Evolutionary conservation across 2,888 invertebrate species (phyloP).

Genomic region (Dione vanillae): DNA sequence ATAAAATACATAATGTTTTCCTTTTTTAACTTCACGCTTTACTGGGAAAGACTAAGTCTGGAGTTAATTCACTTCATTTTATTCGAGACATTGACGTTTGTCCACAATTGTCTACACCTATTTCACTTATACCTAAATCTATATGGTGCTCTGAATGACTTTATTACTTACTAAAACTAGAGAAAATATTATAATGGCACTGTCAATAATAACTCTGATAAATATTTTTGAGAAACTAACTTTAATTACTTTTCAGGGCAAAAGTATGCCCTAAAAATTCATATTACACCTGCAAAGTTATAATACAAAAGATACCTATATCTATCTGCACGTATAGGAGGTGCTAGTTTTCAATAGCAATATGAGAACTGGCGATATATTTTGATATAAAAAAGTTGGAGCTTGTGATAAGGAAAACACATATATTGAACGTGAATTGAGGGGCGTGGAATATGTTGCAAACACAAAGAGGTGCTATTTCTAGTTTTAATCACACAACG

Average conservation of each 20-base stretch:
- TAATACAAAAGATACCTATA: not conserved
- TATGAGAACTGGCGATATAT: not conserved
- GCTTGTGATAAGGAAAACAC: not conserved
- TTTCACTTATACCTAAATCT: too few species aligned
- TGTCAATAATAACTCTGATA: not conserved
- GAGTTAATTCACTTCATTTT: too few species aligned
- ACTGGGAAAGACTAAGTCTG: too few species aligned
- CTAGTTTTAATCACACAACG: not conserved
- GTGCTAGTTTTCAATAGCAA: not conserved
- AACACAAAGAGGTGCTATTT: not conserved
- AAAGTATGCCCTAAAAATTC: not conserved
- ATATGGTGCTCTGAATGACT: too few species aligned
- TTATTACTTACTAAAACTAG: too few species aligned
- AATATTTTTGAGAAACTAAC: not conserved
- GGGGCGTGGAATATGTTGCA: not conserved
- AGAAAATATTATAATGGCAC: too few species aligned
- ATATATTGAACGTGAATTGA: slow-evolving; percentile 1
- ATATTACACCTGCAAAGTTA: not conserved
- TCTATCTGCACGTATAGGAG: not conserved
- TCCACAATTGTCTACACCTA: too few species aligned
- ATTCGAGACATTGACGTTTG: too few species aligned
- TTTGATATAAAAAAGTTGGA: slow-evolving; percentile 15
- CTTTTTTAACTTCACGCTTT: too few species aligned
- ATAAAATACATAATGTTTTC: too few species aligned
- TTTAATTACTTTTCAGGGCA: not conserved